A percentile compares a stretch with the other conserved stretches of the same genome.
These are phyloP conservation scores for Myodes glareolus DNA, from an alignment of 2,113 vertebrate genomes.

Conservation along the genomic window DNA sequence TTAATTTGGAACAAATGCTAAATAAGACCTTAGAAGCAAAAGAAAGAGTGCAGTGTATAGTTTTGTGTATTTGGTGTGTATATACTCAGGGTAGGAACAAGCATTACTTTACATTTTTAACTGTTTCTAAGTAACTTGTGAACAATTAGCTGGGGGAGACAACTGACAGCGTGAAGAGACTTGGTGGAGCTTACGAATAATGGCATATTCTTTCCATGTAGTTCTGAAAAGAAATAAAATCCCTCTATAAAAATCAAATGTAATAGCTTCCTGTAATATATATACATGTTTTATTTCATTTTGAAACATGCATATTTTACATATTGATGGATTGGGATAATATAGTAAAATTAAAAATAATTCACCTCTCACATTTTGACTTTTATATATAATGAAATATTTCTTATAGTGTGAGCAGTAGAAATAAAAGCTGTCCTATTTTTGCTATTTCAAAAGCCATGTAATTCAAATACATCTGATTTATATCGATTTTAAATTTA, in stretches of 20 bases:
- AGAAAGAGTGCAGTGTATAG: background rate
- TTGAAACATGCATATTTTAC: background rate
- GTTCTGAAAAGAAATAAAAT: background rate
- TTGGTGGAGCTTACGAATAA: background rate
- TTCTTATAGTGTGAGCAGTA: background rate
- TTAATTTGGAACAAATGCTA: background rate
- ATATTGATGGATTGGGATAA: background rate
- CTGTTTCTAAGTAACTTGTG: background rate
- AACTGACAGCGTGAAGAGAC: background rate
- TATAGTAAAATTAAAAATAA: conserved; percentile 23
- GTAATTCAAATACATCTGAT: conserved; percentile 68
- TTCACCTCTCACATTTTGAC: conserved; percentile 1
- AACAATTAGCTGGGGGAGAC: background rate
- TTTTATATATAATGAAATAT: conserved; percentile 47
- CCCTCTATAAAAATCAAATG: background rate
- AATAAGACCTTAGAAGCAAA: background rate
- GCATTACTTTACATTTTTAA: background rate
- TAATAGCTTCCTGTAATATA: background rate
- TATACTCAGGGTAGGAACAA: background rate
- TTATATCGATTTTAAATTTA: conserved; percentile 77
- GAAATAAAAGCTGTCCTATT: conserved; percentile 24
- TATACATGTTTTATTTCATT: conserved; percentile 12
- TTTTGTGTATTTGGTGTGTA: background rate
- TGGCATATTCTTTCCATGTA: background rate
- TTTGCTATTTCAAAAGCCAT: conserved; percentile 24